Percentiles rank a stretch among this genome's conserved stretches.
phyloP scores from a whole-genome alignment of 2,888 invertebrate species.

The Drosophila nigricruria region DNA sequence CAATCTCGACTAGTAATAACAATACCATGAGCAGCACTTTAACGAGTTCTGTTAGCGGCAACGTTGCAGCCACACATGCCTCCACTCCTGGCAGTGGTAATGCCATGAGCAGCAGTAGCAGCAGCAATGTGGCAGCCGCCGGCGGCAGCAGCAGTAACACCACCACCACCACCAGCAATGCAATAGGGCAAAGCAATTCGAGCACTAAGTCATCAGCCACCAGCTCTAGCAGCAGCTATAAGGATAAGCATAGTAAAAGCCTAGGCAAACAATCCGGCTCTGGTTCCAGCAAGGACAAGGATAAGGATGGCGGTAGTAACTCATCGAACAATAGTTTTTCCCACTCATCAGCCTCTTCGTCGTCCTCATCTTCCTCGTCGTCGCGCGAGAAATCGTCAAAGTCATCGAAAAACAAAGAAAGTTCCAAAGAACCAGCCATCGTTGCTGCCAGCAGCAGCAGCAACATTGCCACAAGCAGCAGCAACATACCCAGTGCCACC shows the following conservation, averaged over 20 bases:
- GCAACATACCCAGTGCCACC: conserved; percentile 23
- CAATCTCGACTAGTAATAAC: conserved; percentile 26
- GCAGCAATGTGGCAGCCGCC: conserved; percentile 7
- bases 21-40: conserved; percentile 32
- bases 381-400: conserved; percentile 84
- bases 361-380: conserved; percentile 82
- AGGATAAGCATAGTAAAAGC: conserved; percentile 85
- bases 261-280: conserved; percentile 79
- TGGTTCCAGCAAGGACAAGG: conserved; percentile 84
- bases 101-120: conserved; percentile 19
- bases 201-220: conserved; percentile 47
- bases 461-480: conserved; percentile 42
- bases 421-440: conserved; percentile 34
- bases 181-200: conserved; percentile 34
- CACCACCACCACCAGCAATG: conserved; percentile 10
- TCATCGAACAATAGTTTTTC: conserved; percentile 57
- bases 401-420: conserved; percentile 83
- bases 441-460: conserved; percentile 32
- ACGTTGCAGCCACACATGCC: conserved; percentile 38
- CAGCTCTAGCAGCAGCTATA: conserved; percentile 80
- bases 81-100: conserved; percentile 36
- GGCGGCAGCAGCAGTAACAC: conserved; percentile 8
- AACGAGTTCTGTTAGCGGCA: conserved; percentile 52
- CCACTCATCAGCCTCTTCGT: conserved; percentile 68
- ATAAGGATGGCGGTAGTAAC: conserved; percentile 68